Evolutionary conservation across 37 sponge, comb jelly and placozoan species (phyloP), one percentile per base, ranked within the genome.

Genomic region (Eunapius fragilis): DNA sequence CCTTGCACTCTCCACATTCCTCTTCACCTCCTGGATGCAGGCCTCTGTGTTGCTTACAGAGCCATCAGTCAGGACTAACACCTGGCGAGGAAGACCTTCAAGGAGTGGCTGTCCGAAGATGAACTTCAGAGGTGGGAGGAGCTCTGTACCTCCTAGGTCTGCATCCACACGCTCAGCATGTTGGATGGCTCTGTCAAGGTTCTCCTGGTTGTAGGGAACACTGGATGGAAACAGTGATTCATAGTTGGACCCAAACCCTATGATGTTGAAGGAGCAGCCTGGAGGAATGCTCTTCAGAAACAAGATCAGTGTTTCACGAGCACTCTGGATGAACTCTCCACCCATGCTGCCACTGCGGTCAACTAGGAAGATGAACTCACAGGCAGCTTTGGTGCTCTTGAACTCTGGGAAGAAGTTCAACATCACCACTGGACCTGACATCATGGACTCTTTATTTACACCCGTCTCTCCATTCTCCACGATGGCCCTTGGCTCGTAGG

Each of bases 261-360:
- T 84, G 71, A 95, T 92, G 91, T 95, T 92, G 86, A 95, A 95
- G 45, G 68, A 84, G 71, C 93, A 90, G 41, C 93, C 96, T 36
- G 79, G 79, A 38, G 93, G 88, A 28, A 95, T 77, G 80, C 96
- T 95, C 87, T 90, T 92, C 48, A 95, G 91, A 67, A 95, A 92
- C 36, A 95, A 78, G 28, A 87, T 67, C 67, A 95, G 88, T 37
- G 96, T 92, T 49, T 95, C 96, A 30, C 83, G 36, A 72, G 93
- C 93, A 67, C 90, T 79, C 32, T 71, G 72, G 82, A 92, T 95
- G 88, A 75, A 88, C 14, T 68, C 30, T 14, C 95, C 95, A 23
- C 75, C 32, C 96, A 95, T 95, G 47, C 93, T 92, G 24, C 95
- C 95, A 84, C 95, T 95, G 80, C 93, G 92, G 68, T 95, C 95